Percentiles rank a stretch among this genome's conserved stretches.
Conservation (phyloP, 2,888 invertebrate genomes). For the Stenodema calcarata region DNA sequence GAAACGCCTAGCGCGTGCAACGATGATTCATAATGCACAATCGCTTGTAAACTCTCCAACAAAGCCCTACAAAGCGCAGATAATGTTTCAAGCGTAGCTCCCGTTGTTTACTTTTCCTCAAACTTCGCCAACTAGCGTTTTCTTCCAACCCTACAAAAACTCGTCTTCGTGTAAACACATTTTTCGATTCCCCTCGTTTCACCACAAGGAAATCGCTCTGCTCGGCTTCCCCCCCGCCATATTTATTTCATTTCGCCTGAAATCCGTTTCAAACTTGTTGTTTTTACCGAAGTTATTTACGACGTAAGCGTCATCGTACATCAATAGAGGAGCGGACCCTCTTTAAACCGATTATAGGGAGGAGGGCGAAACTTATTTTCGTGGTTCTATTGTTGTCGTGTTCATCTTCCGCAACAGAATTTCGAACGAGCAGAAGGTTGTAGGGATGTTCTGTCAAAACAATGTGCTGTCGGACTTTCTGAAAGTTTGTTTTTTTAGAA, state of each 20-base stretch:
- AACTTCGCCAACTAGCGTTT: neutral
- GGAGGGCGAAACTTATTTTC: neutral
- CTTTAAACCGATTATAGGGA: neutral
- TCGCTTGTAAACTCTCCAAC: neutral
- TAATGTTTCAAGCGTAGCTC: neutral
- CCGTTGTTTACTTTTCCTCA: neutral
- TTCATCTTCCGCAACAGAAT: neutral
- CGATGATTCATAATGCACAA: constrained; percentile 13
- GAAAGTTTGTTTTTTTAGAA: no score
- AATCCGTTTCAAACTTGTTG: neutral
- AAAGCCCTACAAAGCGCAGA: constrained; percentile 1
- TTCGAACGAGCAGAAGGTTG: neutral
- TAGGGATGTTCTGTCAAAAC: no score
- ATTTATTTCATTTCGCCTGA: neutral
- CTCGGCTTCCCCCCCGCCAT: neutral
- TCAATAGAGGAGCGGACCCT: neutral
- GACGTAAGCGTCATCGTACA: neutral
- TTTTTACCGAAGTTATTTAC: neutral
- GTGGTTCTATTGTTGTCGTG: neutral
- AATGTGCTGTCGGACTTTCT: no score
- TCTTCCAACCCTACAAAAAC: neutral
- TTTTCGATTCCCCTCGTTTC: neutral
- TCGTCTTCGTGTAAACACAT: constrained; percentile 15
- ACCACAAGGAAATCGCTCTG: neutral
- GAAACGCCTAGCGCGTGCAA: neutral